Percentiles rank a stretch among this genome's conserved stretches.
phyloP scores from a whole-genome alignment of 2,888 invertebrate species.

The Limnephilus lunatus region DNA sequence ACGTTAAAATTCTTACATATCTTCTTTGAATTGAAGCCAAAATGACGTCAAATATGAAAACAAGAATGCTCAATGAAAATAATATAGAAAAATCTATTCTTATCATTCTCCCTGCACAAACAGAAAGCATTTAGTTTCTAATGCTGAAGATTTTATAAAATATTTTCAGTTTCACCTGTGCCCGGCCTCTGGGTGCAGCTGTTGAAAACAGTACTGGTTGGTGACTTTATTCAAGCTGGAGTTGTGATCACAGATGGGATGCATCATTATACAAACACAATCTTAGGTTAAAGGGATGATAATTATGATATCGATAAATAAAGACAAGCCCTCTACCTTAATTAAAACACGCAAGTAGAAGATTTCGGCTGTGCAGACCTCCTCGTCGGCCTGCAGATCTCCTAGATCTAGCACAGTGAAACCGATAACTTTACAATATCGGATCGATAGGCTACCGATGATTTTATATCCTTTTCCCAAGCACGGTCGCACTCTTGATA shows the following conservation, averaged over 20 bases:
- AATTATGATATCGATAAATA: not conserved
- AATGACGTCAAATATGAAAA: not conserved
- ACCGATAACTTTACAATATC: too few relatives aligned
- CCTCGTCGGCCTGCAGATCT: too few relatives aligned
- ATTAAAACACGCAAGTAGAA: not conserved
- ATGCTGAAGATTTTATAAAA: not conserved
- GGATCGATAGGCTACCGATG: too few relatives aligned
- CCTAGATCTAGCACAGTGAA: too few relatives aligned
- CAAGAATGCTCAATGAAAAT: constrained; percentile 2
- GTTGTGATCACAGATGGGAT: not conserved
- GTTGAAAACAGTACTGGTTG: not conserved
- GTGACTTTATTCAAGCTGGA: not conserved
- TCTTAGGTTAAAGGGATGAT: not conserved
- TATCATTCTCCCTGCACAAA: not conserved
- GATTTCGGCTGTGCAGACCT: too few relatives aligned
- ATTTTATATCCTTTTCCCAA: too few relatives aligned
- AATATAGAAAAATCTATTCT: not conserved
- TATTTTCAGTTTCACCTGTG: not conserved
- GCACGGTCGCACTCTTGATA: too few relatives aligned
- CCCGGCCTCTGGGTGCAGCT: not conserved
- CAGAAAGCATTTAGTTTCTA: not conserved
- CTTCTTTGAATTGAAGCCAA: not conserved
- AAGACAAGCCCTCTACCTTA: not conserved
- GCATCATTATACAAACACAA: not conserved
- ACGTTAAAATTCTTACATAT: constrained; percentile 2